Evolutionary conservation across 2,797 vertebrate genomes (phyloP), one percentile per base, ranked within the genome.

Genomic region (Aulostomus chinensis): DNA sequence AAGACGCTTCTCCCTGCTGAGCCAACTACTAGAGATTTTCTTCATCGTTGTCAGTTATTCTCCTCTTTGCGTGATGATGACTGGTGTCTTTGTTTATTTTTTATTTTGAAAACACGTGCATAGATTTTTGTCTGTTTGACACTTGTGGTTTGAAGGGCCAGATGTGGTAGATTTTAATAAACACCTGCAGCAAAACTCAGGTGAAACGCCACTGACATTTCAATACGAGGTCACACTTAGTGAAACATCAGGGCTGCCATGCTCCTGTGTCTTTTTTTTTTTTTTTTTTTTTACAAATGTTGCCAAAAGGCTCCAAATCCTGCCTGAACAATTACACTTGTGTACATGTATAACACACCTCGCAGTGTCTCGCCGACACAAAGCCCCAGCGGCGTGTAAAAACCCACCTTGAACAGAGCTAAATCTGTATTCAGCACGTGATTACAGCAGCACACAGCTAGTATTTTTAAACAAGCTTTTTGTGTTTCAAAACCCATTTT

Each of bases 381-480:
- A 78, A 68, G 69, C 64, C 50, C 14, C 73, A 60, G 45, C 16
- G 76, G 65, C 76, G 63, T 65, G 64, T 73, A 57, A 60, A 65
- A 79, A 73, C 49, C 69, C 75, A 81, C 75, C 74, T 76, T 51
- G 58, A 72, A 70, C 76, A 50, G 56, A 61, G 62, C 67, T 85
- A 76, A 81, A 84, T 76, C 81, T 74, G 74, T 10, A 76, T 81
- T 80, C 69, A 77, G 53, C 56, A 3, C 38, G 1, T 32, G 70
- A 73, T 77, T 72, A 82, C 16, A 54, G 62, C 75, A 39, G 42
- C 63, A 43, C 76, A 48, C 63, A 9, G 63, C 46, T 64, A 73
- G 67, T 69, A 45, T 74, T 82, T 83, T 83, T 71, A 70, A 81
- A 69, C 63, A 34, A 69, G 53, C 74, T 80, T 83, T 81, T 71